phyloP scores from a whole-genome alignment of 1,140 invertebrate genomes.

The Drosophila ironensis region DNA sequence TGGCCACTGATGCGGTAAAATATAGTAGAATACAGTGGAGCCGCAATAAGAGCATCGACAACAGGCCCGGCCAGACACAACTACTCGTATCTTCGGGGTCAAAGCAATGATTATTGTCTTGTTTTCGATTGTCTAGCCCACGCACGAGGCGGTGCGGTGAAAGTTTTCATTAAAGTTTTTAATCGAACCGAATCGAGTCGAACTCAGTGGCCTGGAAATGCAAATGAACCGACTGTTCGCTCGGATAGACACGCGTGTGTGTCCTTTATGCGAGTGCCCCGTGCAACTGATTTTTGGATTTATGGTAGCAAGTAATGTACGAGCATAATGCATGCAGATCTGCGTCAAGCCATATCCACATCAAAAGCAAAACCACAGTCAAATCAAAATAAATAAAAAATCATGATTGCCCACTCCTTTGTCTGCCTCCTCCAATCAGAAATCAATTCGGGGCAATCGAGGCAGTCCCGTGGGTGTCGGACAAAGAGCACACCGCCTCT shows the following conservation, averaged over 20 bases:
- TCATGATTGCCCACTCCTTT: slow-evolving; percentile 17
- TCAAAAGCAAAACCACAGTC: slow-evolving; percentile 2
- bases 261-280: no score
- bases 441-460: slow-evolving; percentile 15
- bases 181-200: slow-evolving; percentile 11
- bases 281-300: no score
- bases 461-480: neutral
- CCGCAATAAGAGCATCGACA: neutral
- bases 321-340: no score
- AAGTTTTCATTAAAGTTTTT: slow-evolving; percentile 38
- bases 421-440: neutral
- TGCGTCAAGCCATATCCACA: neutral
- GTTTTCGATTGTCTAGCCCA: slow-evolving; percentile 39
- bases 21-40: slow-evolving; percentile 6
- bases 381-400: slow-evolving; percentile 20
- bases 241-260: no score
- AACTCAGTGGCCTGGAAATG: slow-evolving; percentile 21
- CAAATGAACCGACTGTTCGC: slow-evolving; percentile 29
- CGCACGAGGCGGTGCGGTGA: neutral
- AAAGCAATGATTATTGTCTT: slow-evolving; percentile 65
- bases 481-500: neutral
- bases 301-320: no score
- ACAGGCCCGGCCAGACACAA: no score
- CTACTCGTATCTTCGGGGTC: neutral
- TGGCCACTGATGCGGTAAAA: slow-evolving; percentile 3